phyloP scores from a whole-genome alignment of 2,888 invertebrate species.

The Escarpia spicata region DNA sequence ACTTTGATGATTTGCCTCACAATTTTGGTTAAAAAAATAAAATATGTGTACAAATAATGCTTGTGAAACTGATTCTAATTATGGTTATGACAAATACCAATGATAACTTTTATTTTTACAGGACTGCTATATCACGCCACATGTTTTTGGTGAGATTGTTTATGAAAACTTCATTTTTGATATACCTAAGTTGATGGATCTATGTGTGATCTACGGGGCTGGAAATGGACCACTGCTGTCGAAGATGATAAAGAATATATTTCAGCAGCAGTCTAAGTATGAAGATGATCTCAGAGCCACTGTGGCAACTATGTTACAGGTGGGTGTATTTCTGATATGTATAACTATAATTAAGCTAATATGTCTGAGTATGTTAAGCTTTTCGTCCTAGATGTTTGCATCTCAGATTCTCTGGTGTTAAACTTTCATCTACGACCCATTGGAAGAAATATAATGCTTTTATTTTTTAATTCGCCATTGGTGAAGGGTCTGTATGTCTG shows the following conservation, averaged over 20 bases:
- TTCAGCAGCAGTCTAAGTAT: constrained; percentile 76
- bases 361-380: too few species aligned
- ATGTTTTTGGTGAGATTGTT: constrained; percentile 76
- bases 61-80: not conserved
- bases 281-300: constrained; percentile 69
- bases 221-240: constrained; percentile 74
- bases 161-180: constrained; percentile 84
- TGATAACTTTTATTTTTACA: constrained; percentile 65
- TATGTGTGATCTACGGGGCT: constrained; percentile 79
- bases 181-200: constrained; percentile 83
- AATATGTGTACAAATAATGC: not conserved
- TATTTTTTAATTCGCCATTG: too few species aligned
- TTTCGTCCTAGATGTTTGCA: not conserved
- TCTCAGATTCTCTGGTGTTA: too few species aligned
- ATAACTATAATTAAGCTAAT: not conserved
- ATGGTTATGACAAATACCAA: not conserved
- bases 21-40: not conserved
- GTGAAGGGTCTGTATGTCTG: too few species aligned
- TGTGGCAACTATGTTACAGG: constrained; percentile 59
- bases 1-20: too few species aligned
- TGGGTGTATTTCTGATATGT: constrained; percentile 40
- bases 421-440: too few species aligned
- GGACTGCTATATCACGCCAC: constrained; percentile 71
- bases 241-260: constrained; percentile 75
- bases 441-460: too few species aligned